Base-by-base conservation (phyloP, 2,888 invertebrate species). In the Hylaea fasciaria region DNA sequence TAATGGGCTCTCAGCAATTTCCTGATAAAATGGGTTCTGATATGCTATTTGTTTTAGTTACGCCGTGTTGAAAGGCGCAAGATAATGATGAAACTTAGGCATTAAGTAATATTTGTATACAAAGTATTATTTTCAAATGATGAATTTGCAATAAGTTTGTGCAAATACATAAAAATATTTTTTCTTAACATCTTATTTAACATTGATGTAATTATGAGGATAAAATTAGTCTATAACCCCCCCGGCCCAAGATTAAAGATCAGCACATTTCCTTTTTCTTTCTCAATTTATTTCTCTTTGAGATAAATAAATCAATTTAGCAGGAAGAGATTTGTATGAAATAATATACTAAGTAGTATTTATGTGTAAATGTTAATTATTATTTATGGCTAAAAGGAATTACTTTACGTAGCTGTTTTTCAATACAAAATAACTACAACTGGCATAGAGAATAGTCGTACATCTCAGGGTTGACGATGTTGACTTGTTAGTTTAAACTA, bases 1-100 rank as follows among this genome's bases (percentile, higher is more conserved):
- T 89, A 87, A 89, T 89, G 86, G 86, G 86, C 86, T 86, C 86
- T 87, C 83, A 82, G 85, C 85, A 86, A 89, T 89, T 89, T 91
- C 87, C 89, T 87, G 85, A 89, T 88, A 85, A 85, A 87, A 86
- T 79, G 77, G 76, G 75, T 78, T 77, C 65, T 66, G 81, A 85
- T 86, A 82, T 79, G 72, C 75, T 77, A 80, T 81, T 81, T 71
- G 71, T 78, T 77, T 77, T 73, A 68, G 66, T 73, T 67, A 64
- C 29, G 41, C 40, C 40, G 39, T 40, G 46, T 43, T 47, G 54
- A 54, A 46, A 47, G 14, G 12, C 29, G 45, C 41, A 17, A 3
- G 39, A 32, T 50, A 32, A 32, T 32, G 9, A 32, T 32, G 32
- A 37, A n/a, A 37, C 2, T 2, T 1, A 1, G n/a, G n/a, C n/a